Base-by-base conservation (phyloP, 64 coral and sea anemone species). In the Dendrophyllia cribrosa region DNA sequence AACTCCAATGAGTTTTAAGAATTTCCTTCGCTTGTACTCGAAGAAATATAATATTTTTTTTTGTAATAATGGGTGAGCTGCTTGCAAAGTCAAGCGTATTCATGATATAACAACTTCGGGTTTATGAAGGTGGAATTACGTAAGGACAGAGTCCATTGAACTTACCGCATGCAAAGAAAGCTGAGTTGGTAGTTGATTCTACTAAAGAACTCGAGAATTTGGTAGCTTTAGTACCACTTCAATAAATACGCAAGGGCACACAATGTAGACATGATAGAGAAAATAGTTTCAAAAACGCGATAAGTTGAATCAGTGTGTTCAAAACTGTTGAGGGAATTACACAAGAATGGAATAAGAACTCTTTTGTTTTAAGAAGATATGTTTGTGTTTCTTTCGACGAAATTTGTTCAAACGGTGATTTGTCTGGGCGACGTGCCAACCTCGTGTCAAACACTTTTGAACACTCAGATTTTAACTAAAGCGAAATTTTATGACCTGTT, bases 61-160 rank as follows among this genome's bases (percentile, higher is more conserved):
- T 72, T 21, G 53, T 51, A 6, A 50, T 60, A 79, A 82, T 48
- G 61, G 62, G 80, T 84, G 61, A 84, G 44, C 17, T 84, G 80
- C 80, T 84, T 84, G 80, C 80, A 84, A 84, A 48, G 80, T 13
- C 80, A 84, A 84, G 80, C 80, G 63, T 50, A 84, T 84, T 67
- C 43, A 84, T 67, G 80, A 51, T 7, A 75, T 75, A 68, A 84
- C 23, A 84, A 84, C 80, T 84, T 84, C 80, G 80, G 62, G 60
- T 66, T 84, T 68, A 84, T 84, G 80, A 84, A 84, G 72, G 43
- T 75, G 62, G 62, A 23, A 66, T 82, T 64, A 51, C 50, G 80
- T 84, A 84, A 50, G 80, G 80, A 84, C 80, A 67, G 80, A 84
- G 80, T 84, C 80, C 62, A 17, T 67, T 67, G 60, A 67, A 50